These are phyloP conservation scores for Cotesia typhae DNA, from an alignment of 1,140 invertebrate species.

Conservation along the genomic window DNA sequence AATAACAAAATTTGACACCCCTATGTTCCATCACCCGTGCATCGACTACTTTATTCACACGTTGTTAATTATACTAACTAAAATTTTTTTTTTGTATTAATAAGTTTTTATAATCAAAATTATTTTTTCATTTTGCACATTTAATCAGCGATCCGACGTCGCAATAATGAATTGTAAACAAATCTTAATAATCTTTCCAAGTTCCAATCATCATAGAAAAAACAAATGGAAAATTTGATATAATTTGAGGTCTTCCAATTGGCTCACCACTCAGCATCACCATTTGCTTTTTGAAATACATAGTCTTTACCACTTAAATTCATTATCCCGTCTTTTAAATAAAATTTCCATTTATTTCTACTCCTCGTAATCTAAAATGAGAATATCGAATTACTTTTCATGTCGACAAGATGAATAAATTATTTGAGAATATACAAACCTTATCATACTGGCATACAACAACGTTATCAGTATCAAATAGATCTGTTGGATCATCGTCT, in stretches of 20 bases:
- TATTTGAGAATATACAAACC: slow-evolving; percentile 64
- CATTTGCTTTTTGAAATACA: slow-evolving; percentile 98
- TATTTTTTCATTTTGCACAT: not conserved
- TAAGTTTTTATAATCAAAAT: not conserved
- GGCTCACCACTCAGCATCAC: slow-evolving; percentile 96
- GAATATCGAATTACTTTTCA: slow-evolving; percentile 32
- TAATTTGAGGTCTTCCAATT: not conserved
- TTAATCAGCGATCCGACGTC: not conserved
- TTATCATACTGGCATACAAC: slow-evolving; percentile 99
- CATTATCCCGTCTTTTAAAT: slow-evolving; percentile 99
- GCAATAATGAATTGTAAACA: too few species aligned
- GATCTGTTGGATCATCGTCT: slow-evolving; percentile 92
- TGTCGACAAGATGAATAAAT: slow-evolving; percentile 36
- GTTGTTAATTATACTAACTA: slow-evolving; percentile 8
- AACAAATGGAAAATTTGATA: slow-evolving; percentile 1
- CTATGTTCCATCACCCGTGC: slow-evolving; percentile 37
- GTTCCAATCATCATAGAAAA: not conserved
- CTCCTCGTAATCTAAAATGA: slow-evolving; percentile 88
- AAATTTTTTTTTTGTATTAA: not conserved
- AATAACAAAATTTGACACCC: slow-evolving; percentile 31
- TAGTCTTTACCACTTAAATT: slow-evolving; percentile 97
- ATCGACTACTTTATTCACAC: slow-evolving; percentile 28
- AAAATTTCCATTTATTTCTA: slow-evolving; percentile 99
- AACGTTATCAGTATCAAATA: slow-evolving; percentile 98
- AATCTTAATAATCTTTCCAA: too few species aligned